These are phyloP conservation scores for Arge pagana DNA, from an alignment of 2,888 invertebrate species.

Conservation along the genomic window DNA sequence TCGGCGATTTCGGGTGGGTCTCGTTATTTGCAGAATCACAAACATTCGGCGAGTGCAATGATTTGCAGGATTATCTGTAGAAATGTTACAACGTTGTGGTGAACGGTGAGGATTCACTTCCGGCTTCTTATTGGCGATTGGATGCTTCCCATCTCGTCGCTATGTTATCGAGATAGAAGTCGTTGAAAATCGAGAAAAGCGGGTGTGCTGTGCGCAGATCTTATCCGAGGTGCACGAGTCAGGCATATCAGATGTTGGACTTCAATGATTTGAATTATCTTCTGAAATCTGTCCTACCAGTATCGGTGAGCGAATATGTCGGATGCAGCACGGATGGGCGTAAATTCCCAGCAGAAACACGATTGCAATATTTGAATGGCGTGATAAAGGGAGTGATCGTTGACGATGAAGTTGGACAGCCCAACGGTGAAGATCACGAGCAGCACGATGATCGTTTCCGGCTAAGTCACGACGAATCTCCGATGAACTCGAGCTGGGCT, in stretches of 20 bases:
- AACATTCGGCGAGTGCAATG: background rate
- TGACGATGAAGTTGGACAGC: too few species aligned
- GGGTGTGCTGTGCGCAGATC: constrained; percentile 21
- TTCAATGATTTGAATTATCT: constrained; percentile 3
- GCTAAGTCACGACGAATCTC: background rate
- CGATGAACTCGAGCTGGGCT: too few species aligned
- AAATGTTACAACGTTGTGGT: background rate
- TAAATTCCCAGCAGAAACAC: too few species aligned
- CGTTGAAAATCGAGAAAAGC: constrained; percentile 12
- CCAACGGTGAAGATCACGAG: background rate
- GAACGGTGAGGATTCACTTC: background rate
- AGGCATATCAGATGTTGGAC: constrained; percentile 19
- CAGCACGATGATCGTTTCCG: background rate
- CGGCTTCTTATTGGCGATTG: constrained; percentile 26
- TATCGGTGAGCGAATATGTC: constrained; percentile 27
- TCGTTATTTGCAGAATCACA: constrained; percentile 18
- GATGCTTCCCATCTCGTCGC: constrained; percentile 30
- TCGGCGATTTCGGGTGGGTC: constrained; percentile 10
- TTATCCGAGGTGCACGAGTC: constrained; percentile 27
- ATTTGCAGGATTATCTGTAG: background rate
- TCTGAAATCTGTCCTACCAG: constrained; percentile 27
- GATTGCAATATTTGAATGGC: too few species aligned
- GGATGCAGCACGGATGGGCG: too few species aligned
- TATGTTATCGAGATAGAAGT: constrained; percentile 31
- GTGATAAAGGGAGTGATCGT: too few species aligned